These are phyloP conservation scores for Butastur rufipennis DNA, from an alignment of 2,113 vertebrate genomes.

Conservation along the genomic window DNA sequence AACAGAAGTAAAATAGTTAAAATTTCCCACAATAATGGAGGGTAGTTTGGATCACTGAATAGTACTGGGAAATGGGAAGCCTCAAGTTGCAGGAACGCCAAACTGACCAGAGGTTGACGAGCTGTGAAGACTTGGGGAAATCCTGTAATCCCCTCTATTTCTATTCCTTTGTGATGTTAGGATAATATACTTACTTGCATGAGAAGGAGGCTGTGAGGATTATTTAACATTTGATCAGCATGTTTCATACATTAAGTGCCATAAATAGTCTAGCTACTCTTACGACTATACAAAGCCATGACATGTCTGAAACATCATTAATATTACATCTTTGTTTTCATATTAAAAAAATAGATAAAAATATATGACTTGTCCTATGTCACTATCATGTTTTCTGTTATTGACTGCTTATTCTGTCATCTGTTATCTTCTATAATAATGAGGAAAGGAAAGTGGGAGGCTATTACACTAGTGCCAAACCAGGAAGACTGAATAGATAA, in stretches of 20 bases:
- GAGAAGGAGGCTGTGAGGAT: neutral
- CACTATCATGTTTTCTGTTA: neutral
- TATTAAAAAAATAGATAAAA: neutral
- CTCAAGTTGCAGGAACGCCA: neutral
- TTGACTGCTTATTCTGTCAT: neutral
- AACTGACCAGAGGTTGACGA: neutral
- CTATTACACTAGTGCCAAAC: neutral
- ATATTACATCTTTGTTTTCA: neutral
- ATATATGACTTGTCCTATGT: neutral
- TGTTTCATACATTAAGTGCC: neutral
- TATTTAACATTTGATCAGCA: neutral
- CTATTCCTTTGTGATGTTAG: neutral
- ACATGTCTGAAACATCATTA: neutral
- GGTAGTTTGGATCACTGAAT: neutral
- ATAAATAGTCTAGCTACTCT: neutral
- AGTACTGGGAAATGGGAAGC: accelerated
- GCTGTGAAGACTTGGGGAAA: neutral
- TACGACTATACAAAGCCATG: neutral
- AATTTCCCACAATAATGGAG: neutral
- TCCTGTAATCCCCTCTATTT: neutral
- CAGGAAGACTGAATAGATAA: neutral
- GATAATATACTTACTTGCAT: neutral
- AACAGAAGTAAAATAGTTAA: neutral
- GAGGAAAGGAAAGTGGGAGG: neutral
- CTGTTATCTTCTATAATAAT: neutral